Percentiles rank a stretch among this genome's conserved stretches.
These are phyloP conservation scores for Aurelia aurita DNA, from an alignment of 30 jellyfish, hydroid and myxozoan genomes.

Conservation along the genomic window DNA sequence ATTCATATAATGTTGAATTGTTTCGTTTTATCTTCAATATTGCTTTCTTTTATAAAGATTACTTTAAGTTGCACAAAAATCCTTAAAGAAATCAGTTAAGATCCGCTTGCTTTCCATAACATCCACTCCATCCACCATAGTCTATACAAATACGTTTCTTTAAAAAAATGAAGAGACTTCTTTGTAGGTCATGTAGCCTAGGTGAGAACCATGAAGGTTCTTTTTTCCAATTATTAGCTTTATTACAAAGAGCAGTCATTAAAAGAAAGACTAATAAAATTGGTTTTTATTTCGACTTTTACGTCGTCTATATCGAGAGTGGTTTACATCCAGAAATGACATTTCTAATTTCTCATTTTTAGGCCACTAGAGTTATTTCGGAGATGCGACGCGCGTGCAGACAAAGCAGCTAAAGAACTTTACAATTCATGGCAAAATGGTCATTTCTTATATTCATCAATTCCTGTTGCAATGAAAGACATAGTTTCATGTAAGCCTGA, in stretches of 20 bases:
- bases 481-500: conserved; percentile 75
- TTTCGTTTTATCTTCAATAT: background rate
- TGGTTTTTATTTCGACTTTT: background rate
- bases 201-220: too few species aligned
- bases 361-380: conserved; percentile 84
- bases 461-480: conserved; percentile 49
- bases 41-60: background rate
- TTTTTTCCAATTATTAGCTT: too few species aligned
- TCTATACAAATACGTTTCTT: too few species aligned
- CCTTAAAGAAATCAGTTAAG: too few species aligned
- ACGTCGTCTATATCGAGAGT: background rate
- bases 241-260: too few species aligned
- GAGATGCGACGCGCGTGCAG: conserved; percentile 78
- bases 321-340: background rate
- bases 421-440: conserved; percentile 77
- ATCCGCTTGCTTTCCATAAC: too few species aligned
- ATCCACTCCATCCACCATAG: too few species aligned
- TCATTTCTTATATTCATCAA: conserved; percentile 34
- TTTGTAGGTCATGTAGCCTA: too few species aligned
- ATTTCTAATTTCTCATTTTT: background rate
- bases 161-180: too few species aligned
- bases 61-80: too few species aligned
- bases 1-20: background rate
- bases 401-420: conserved; percentile 69
- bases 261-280: too few species aligned